Base-by-base conservation (phyloP, 2,797 vertebrate genomes). In the Lateolabrax maculatus region DNA sequence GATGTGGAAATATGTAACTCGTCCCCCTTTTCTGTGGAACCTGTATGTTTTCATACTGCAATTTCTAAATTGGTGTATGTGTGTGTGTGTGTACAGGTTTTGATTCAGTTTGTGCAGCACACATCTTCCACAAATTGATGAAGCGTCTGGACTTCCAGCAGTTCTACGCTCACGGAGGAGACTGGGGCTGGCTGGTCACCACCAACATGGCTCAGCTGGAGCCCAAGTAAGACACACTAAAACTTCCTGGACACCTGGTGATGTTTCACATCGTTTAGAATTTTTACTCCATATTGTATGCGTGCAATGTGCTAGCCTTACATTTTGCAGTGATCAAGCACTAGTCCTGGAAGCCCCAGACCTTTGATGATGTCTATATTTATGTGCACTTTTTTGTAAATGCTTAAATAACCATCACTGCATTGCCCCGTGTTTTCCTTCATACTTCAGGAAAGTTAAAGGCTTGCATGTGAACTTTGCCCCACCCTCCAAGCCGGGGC, bases 111-210 rank as follows among this genome's bases (percentile, higher is more conserved):
- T 96, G 96, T 80, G 93, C 95, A 0, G 97, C 97, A 18, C 94
- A 86, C 21, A 87, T 98, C 83, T 98, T 98, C 90, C 95, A 95
- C 90, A 98, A 97, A 61, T 93, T 98, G 83, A 98, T 98, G 97
- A 94, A 83, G 77, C 95, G 97, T 41, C 79, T 98, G 88, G 97
- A 97, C 64, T 97, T 97, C 91, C 92, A 90, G 74, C 85, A 96
- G 75, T 98, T 95, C 90, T 98, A 97, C 1, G 15, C 97, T 48
- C 97, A 98, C 2, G 97, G 97, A 65, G 97, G 97, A 86, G 97
- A 98, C 86, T 97, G 97, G 97, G 97, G 97, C 11, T 95, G 90
- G 78, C 56, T 77, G 7, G 87, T 98, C 89, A 95, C 95, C 72
- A 96, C 93, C 65, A 94, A 94, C 84, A 96, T 97, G 95, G 95